Conservation (phyloP, 1,140 invertebrate genomes). For the Mylabris phalerata region DNA sequence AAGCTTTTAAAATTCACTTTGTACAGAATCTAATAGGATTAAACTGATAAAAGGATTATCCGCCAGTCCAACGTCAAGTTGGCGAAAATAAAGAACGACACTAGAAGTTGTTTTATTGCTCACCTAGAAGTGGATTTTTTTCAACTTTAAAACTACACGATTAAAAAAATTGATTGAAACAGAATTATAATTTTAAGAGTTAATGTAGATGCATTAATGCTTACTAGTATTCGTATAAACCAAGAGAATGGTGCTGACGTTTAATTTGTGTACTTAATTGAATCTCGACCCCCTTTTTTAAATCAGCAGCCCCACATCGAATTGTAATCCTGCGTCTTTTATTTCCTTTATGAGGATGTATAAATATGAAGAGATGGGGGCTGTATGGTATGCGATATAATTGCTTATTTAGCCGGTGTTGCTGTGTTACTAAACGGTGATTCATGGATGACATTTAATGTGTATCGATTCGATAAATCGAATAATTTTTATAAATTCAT, state of each 20-base stretch:
- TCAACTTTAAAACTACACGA: too few species aligned
- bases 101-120: not conserved
- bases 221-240: slow-evolving; percentile 26
- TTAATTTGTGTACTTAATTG: slow-evolving; percentile 38
- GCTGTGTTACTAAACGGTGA: slow-evolving; percentile 17
- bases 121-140: slow-evolving; percentile 1
- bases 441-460: slow-evolving; percentile 11
- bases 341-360: slow-evolving; percentile 38
- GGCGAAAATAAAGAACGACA: slow-evolving; percentile 5
- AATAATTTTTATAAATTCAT: slow-evolving; percentile 8
- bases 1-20: slow-evolving; percentile 27
- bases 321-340: slow-evolving; percentile 33
- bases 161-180: not conserved
- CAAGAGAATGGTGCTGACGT: slow-evolving; percentile 34
- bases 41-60: slow-evolving; percentile 24
- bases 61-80: slow-evolving; percentile 12
- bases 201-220: slow-evolving; percentile 21
- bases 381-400: slow-evolving; percentile 27
- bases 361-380: slow-evolving; percentile 31
- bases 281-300: slow-evolving; percentile 32
- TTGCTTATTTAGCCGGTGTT: slow-evolving; percentile 31
- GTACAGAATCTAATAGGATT: slow-evolving; percentile 23
- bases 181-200: not conserved
- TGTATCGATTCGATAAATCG: slow-evolving; percentile 8
- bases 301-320: slow-evolving; percentile 29